Evolutionary conservation across 2,888 invertebrate species (phyloP), one percentile per base, ranked within the genome.

Genomic region (Mycalesis mineus): DNA sequence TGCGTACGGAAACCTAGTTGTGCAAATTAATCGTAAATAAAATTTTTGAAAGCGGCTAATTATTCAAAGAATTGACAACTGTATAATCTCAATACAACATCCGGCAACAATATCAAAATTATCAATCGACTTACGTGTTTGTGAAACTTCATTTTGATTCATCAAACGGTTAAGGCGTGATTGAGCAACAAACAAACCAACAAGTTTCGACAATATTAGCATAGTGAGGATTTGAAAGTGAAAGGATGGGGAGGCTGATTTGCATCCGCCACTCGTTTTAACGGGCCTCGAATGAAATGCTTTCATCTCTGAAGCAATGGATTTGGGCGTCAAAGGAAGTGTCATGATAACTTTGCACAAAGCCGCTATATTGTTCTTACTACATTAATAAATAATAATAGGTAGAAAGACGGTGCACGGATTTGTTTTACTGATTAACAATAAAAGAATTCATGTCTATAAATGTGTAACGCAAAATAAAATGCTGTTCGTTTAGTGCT

Each of bases 161-260:
- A 55, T 49, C 48, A 55, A 59, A 49, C 55, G 50, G 52, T 61
- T 58, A 48, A 54, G 59, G 49, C 57, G 57, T 62, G 63, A 66
- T 68, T 64, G 61, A 63, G 61, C 63, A 64, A 64, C 62, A 65
- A 63, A 65, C 64, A 63, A 61, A 62, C 57, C 56, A 62, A 63
- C 61, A 67, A 65, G 65, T 64, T 65, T 67, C 58, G 61, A 63
- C 63, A 63, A 61, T 60, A 68, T 69, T 67, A 67, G 64, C 64
- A 61, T 61, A 60, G 62, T 57, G 53, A 61, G 65, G 65, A 66
- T 75, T 73, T 64, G 73, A 77, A 81, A 82, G 78, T 80, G 80
- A 82, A 79, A 78, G 78, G 77, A 78, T 66, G 66, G 22, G 52
- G 47, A 55, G 59, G 49, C 57, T 72, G 68, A 74, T 70, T 75